phyloP scores from a whole-genome alignment of 2,888 invertebrate species.

The Thymelicus acteon region DNA sequence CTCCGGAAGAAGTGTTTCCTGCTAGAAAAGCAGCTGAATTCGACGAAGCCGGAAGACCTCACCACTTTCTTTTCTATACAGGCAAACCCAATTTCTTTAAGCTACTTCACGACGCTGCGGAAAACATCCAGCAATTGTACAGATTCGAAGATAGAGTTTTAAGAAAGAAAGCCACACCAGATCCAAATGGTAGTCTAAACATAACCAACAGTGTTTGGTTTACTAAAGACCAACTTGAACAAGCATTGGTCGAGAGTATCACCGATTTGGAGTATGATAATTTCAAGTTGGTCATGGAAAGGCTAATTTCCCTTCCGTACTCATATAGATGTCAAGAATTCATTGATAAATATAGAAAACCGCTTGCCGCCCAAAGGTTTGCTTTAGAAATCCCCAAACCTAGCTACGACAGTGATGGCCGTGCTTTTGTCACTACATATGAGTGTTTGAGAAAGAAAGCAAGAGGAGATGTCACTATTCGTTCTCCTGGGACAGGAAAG shows the following conservation, averaged over 20 bases:
- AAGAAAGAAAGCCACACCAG: slow-evolving; percentile 85
- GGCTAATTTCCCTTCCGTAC: slow-evolving; percentile 89
- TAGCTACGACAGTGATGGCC: slow-evolving; percentile 88
- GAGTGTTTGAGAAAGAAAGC: slow-evolving; percentile 90
- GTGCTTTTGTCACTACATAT: slow-evolving; percentile 89
- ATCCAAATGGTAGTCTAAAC: slow-evolving; percentile 83
- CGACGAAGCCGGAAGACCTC: slow-evolving; percentile 95
- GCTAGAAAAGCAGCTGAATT: slow-evolving; percentile 94
- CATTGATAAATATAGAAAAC: slow-evolving; percentile 88
- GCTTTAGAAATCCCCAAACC: slow-evolving; percentile 87
- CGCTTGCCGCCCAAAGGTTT: slow-evolving; percentile 84
- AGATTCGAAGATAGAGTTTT: slow-evolving; percentile 89
- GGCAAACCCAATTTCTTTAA: slow-evolving; percentile 93
- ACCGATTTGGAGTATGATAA: slow-evolving; percentile 89
- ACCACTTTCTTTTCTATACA: slow-evolving; percentile 97
- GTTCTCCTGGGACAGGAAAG: slow-evolving; percentile 92
- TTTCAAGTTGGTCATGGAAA: slow-evolving; percentile 89
- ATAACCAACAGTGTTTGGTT: slow-evolving; percentile 83
- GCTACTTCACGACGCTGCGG: slow-evolving; percentile 91
- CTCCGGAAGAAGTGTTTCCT: slow-evolving; percentile 94
- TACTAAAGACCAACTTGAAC: slow-evolving; percentile 87
- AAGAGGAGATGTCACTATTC: slow-evolving; percentile 91
- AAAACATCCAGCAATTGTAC: slow-evolving; percentile 87
- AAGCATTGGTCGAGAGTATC: slow-evolving; percentile 87
- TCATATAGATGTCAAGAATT: slow-evolving; percentile 89